These are phyloP conservation scores for Myocastor coypus DNA, from an alignment of 2,113 vertebrate species.

Conservation along the genomic window DNA sequence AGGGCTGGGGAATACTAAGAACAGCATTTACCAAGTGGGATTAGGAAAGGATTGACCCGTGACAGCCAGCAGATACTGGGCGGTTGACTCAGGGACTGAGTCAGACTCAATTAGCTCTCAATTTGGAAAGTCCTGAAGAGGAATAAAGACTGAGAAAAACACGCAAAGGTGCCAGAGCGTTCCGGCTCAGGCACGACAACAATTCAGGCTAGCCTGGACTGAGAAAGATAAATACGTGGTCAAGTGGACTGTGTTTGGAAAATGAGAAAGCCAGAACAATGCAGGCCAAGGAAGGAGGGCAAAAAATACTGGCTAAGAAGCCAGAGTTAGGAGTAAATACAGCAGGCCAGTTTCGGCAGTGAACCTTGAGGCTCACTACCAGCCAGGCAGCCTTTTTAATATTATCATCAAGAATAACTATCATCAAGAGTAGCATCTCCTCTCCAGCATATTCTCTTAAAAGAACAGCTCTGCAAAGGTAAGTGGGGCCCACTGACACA, in stretches of 20 bases:
- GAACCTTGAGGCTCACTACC: background rate
- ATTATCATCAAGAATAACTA: background rate
- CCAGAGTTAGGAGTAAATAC: fast-evolving
- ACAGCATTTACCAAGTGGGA: background rate
- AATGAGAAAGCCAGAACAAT: slow-evolving; percentile 13
- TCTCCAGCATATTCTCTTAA: background rate
- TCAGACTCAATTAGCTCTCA: slow-evolving; percentile 68
- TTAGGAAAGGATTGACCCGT: slow-evolving; percentile 34
- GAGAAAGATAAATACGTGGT: slow-evolving; percentile 33
- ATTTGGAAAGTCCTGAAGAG: slow-evolving; percentile 54
- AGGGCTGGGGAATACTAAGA: background rate
- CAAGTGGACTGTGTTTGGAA: slow-evolving; percentile 28
- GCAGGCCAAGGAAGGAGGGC: background rate
- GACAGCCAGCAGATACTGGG: background rate
- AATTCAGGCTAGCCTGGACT: background rate
- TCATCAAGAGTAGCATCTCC: background rate
- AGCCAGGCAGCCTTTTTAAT: background rate
- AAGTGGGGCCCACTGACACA: background rate
- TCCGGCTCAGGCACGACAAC: slow-evolving; percentile 52
- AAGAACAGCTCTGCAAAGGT: background rate
- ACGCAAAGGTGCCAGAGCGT: background rate
- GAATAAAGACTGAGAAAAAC: slow-evolving; percentile 51
- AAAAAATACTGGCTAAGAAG: background rate
- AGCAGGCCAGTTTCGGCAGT: background rate
- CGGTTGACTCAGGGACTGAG: slow-evolving; percentile 67